Conservation (phyloP, 2,797 vertebrate genomes). For the Crenuchus spilurus region DNA sequence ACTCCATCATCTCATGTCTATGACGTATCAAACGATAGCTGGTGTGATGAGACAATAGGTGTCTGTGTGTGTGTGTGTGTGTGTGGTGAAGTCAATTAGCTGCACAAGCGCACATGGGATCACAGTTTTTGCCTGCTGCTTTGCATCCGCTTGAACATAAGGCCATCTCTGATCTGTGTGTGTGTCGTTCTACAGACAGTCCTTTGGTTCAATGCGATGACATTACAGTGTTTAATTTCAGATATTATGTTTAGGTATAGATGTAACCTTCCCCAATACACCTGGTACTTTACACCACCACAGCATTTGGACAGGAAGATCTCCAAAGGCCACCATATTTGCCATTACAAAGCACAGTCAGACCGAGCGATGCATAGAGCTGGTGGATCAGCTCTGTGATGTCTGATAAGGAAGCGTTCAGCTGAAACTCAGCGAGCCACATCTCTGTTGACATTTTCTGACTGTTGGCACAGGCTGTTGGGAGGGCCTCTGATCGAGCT, state of each 20-base stretch:
- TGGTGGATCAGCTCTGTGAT: not conserved
- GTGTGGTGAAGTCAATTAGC: slow-evolving; percentile 4
- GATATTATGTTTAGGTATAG: too few species aligned
- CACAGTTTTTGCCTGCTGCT: slow-evolving; percentile 32
- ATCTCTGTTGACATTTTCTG: slow-evolving; percentile 31
- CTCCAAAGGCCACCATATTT: too few species aligned
- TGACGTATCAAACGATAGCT: slow-evolving; percentile 43
- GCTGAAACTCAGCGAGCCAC: slow-evolving; percentile 19
- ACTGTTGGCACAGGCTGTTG: too few species aligned
- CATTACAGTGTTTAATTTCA: not conserved
- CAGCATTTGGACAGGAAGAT: too few species aligned
- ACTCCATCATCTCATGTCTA: slow-evolving; percentile 30
- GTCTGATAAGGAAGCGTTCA: slow-evolving; percentile 13
- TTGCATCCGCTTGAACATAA: slow-evolving; percentile 26
- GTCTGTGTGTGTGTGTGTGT: slow-evolving; percentile 10
- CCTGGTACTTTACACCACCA: too few species aligned
- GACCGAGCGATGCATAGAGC: not conserved
- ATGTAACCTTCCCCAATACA: too few species aligned
- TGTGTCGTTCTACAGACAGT: slow-evolving; percentile 1
- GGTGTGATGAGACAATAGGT: slow-evolving; percentile 6
- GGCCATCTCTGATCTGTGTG: not conserved
- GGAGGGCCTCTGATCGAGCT: slow-evolving; percentile 2
- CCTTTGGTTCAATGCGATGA: not conserved
- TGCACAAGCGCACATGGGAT: slow-evolving; percentile 26
- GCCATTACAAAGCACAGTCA: too few species aligned